Evolutionary conservation across 2,113 vertebrate species (phyloP).

Genomic region (Coptodon rendalli): DNA sequence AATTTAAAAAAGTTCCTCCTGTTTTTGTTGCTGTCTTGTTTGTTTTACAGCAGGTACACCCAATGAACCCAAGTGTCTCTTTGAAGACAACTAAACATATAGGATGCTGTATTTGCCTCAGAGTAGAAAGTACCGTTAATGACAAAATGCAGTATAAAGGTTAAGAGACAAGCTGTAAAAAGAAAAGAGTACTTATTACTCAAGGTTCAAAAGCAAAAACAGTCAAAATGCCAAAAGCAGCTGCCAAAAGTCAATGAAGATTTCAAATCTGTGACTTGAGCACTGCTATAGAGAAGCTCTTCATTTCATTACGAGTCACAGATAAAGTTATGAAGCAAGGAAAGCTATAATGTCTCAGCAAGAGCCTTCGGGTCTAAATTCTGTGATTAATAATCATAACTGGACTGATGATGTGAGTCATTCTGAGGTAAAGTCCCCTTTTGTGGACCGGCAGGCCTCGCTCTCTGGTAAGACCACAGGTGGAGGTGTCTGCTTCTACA

Average conservation of each 20-base stretch:
- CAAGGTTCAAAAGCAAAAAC: background rate
- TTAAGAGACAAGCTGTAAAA: background rate
- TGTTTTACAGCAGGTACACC: conserved; percentile 11
- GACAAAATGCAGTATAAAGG: background rate
- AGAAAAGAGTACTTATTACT: too few relatives aligned
- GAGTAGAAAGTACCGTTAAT: background rate
- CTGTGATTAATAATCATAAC: background rate
- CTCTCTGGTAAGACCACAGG: too few relatives aligned
- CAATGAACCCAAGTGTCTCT: background rate
- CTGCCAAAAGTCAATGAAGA: background rate
- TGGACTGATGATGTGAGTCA: background rate
- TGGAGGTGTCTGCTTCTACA: too few relatives aligned
- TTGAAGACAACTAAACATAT: background rate
- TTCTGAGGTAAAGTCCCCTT: background rate
- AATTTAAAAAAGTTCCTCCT: conserved; percentile 33
- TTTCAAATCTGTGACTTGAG: background rate
- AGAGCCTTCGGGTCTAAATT: background rate
- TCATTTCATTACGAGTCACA: background rate
- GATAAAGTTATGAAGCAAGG: rapidly evolving
- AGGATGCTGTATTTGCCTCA: background rate
- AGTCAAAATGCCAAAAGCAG: background rate
- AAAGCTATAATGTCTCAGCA: background rate
- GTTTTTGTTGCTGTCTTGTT: background rate
- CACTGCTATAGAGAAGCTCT: background rate
- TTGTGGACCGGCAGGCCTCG: background rate